Evolutionary conservation across 2,888 invertebrate genomes (phyloP).

Genomic region (Aromia moschata): DNA sequence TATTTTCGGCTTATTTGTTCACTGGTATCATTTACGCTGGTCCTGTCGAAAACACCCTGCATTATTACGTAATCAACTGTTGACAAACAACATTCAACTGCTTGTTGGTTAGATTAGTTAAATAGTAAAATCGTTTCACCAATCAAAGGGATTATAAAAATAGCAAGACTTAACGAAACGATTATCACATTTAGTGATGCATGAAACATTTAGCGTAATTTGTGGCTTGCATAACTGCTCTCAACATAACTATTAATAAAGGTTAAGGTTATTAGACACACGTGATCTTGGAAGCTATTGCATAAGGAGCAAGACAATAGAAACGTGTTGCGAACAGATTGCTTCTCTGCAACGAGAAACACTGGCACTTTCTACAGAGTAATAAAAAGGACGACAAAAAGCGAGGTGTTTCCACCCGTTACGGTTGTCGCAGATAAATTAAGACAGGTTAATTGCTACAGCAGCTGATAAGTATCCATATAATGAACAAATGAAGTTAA

Average conservation of each 20-base stretch:
- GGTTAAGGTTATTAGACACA: conserved; percentile 14
- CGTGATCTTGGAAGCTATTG: conserved; percentile 1
- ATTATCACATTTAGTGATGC: background rate
- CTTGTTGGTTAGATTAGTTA: too few relatives aligned
- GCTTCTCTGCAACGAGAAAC: background rate
- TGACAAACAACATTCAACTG: too few relatives aligned
- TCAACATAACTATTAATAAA: background rate
- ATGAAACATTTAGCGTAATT: background rate
- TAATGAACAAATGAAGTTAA: background rate
- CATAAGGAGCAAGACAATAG: background rate
- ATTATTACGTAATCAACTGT: too few relatives aligned
- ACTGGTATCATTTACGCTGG: too few relatives aligned
- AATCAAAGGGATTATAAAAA: too few relatives aligned
- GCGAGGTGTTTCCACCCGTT: background rate
- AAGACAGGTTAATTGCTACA: background rate
- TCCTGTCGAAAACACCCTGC: too few relatives aligned
- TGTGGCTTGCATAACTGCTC: conserved; percentile 7
- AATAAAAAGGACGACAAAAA: background rate
- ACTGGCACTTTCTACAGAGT: background rate
- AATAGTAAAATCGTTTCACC: too few relatives aligned
- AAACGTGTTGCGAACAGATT: background rate
- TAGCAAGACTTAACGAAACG: too few relatives aligned
- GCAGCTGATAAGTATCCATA: conserved; percentile 6
- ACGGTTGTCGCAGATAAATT: background rate
- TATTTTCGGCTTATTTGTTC: too few relatives aligned